These are phyloP conservation scores for Scaptomyza hsui DNA, from an alignment of 1,140 invertebrate species.

Conservation along the genomic window DNA sequence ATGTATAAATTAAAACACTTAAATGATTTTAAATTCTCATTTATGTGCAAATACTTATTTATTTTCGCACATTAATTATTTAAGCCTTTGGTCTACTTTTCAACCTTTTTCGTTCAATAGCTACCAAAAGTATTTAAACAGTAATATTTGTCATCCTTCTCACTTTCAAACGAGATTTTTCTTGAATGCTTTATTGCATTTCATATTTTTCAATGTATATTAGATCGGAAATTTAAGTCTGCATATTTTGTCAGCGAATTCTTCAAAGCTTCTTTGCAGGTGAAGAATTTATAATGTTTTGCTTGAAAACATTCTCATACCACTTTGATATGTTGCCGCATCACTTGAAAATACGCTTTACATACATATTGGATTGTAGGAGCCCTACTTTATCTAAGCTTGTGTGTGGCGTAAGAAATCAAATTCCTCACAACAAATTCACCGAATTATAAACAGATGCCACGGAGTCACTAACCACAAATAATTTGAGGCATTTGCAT, in stretches of 20 bases:
- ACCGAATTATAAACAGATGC: slow-evolving; percentile 43
- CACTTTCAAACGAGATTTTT: too few species aligned
- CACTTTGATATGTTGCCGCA: neutral
- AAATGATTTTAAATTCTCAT: neutral
- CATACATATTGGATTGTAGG: slow-evolving; percentile 1
- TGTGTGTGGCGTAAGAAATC: slow-evolving; percentile 25
- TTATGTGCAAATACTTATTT: neutral
- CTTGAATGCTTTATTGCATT: neutral
- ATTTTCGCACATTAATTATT: too few species aligned
- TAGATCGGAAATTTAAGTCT: neutral
- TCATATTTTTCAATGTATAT: neutral
- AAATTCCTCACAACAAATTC: slow-evolving; percentile 41
- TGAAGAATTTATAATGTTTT: too few species aligned
- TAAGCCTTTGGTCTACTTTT: neutral
- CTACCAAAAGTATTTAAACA: too few species aligned
- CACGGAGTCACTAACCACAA: slow-evolving; percentile 20
- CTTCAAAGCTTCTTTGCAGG: neutral
- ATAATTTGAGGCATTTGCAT: slow-evolving; percentile 41
- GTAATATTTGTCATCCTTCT: too few species aligned
- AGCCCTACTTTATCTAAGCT: too few species aligned
- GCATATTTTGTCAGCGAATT: neutral
- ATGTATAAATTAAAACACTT: neutral
- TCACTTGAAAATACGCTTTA: neutral
- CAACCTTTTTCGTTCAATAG: too few species aligned
- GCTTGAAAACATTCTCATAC: neutral